Base-by-base conservation (phyloP, 92 coral and sea anemone genomes). In the Phenganax stokvisi region DNA sequence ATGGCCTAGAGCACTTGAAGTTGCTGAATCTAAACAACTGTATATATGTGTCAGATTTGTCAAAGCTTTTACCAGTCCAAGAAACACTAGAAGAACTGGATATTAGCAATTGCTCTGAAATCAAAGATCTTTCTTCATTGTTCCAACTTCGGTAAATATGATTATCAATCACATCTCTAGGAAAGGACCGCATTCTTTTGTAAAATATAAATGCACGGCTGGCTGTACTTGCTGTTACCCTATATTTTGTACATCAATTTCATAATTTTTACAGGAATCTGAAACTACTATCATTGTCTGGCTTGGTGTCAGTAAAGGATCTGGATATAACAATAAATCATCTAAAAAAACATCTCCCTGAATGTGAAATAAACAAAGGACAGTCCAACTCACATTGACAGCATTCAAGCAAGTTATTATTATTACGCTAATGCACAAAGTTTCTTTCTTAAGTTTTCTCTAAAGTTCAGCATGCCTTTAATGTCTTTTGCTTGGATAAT, bases 21-120 rank as follows among this genome's bases (percentile, higher is more conserved):
- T 84, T 76, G 72, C 83, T 93, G 6, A 91, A 89, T 79, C 75
- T 93, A n/a, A 90, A 91, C 85, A 84, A 90, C 81, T 93, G 98
- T 77, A 88, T 79, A 81, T 91, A 93, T 79, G 91, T 93, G 57
- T 87, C 92, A 12, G 97, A 93, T 57, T 57, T 91, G 74, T 81
- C 73, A 58, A 88, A 91, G 83, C 85, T 93, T 68, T 86, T 88
- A 29, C 98, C 93, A 47, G 97, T 91, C 27, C 88, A 87, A 54
- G 93, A 87, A 37, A 88, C 91, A 2, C 76, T 93, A 51, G 82
- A 76, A 52, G 88, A 89, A 47, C 87, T 93, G 47, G 97, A 93
- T 56, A 90, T 93, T 51, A 87, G 92, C 17, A 86, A 91, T 84
- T 93, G 98, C 75, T 76, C 80, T 55, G 93, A 88, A 53, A 83